Evolutionary conservation across 2,113 vertebrate genomes (phyloP).

Genomic region (Emydocephalus ijimae): DNA sequence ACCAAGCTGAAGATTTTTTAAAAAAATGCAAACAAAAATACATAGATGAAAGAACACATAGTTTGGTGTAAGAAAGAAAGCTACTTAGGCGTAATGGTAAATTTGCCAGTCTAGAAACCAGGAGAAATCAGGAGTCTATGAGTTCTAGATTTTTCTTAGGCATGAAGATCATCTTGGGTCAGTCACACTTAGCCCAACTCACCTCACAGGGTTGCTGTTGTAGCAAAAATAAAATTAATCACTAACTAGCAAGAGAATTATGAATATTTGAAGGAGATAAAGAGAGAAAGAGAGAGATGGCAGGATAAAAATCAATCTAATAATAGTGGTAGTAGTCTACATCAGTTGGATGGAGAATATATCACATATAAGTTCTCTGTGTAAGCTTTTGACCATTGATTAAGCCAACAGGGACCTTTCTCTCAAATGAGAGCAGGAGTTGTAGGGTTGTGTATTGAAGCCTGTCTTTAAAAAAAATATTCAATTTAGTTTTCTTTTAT

Average conservation of each 20-base stretch:
- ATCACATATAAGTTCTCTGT: neutral
- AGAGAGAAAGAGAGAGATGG: neutral
- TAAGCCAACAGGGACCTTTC: neutral
- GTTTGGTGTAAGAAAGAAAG: neutral
- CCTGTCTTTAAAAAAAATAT: neutral
- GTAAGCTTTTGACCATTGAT: neutral
- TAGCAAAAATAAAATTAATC: neutral
- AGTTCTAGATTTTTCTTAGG: neutral
- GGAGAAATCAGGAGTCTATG: neutral
- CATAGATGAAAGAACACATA: neutral
- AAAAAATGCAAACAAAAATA: neutral
- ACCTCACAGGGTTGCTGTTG: neutral
- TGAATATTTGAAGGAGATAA: neutral
- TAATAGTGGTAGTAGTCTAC: neutral
- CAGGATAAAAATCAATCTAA: neutral
- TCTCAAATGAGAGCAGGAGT: neutral
- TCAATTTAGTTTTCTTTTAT: neutral
- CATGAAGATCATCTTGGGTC: neutral
- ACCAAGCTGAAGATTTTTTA: neutral
- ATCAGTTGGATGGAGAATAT: neutral
- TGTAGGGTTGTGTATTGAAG: neutral
- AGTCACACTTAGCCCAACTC: neutral
- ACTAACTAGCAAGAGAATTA: neutral
- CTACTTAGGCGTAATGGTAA: neutral
- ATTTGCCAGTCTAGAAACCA: neutral